Percentiles rank a stretch among this genome's conserved stretches.
Evolutionary conservation across 92 coral and sea anemone species (phyloP).

Genomic region (Bergia sp.): DNA sequence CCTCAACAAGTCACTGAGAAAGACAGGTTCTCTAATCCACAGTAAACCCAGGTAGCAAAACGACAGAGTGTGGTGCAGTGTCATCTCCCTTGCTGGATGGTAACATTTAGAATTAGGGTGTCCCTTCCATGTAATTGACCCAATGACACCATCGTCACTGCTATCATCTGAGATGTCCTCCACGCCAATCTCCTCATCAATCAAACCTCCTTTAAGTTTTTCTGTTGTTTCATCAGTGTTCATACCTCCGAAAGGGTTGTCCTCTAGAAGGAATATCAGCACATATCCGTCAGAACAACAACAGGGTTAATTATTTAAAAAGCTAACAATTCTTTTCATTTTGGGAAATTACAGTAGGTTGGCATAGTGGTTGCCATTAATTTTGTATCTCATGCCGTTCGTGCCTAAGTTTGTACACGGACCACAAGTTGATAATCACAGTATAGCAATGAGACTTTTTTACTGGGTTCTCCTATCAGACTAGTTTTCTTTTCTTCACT

Average conservation of each 20-base stretch:
- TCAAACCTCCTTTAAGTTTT: not conserved
- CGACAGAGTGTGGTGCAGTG: slow-evolving; percentile 58
- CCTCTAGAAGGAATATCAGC: not conserved
- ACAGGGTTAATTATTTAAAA: too few relatives aligned
- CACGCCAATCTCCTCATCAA: not conserved
- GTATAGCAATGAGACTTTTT: too few relatives aligned
- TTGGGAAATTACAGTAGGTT: too few relatives aligned
- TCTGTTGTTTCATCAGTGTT: not conserved
- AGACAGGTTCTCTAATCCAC: slow-evolving; percentile 85
- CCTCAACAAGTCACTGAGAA: slow-evolving; percentile 88
- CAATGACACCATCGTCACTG: not conserved
- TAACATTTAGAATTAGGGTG: too few relatives aligned
- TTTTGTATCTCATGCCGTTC: too few relatives aligned
- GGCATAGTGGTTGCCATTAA: too few relatives aligned
- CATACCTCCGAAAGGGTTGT: not conserved
- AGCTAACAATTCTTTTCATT: too few relatives aligned
- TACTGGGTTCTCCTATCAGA: too few relatives aligned
- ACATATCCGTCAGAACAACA: too few relatives aligned
- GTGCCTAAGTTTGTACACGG: too few relatives aligned
- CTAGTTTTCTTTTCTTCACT: too few relatives aligned
- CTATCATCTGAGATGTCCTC: not conserved
- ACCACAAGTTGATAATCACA: too few relatives aligned
- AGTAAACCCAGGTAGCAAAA: slow-evolving; percentile 78
- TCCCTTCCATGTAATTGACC: not conserved
- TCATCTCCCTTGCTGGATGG: not conserved